phyloP scores from a whole-genome alignment of 2,113 vertebrate genomes.

The Eupsittula cactorum region DNA sequence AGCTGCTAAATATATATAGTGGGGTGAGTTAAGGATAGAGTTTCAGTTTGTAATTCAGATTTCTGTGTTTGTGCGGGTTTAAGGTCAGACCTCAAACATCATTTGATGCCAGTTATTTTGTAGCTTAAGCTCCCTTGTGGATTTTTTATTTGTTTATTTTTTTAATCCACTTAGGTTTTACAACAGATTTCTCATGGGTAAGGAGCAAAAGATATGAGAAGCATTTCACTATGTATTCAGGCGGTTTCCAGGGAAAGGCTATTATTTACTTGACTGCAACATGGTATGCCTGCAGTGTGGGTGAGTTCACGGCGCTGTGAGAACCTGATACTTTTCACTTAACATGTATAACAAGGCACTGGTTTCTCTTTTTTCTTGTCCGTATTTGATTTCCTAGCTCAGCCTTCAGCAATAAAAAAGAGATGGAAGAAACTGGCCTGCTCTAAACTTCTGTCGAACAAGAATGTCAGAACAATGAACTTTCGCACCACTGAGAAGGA shows the following conservation, averaged over 20 bases:
- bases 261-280: conserved; percentile 12
- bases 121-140: not conserved
- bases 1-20: not conserved
- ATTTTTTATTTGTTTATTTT: conserved; percentile 41
- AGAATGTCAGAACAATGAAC: not conserved
- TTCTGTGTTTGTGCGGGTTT: not conserved
- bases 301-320: not conserved
- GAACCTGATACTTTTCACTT: not conserved
- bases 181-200: conserved; percentile 38
- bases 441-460: not conserved
- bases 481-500: not conserved
- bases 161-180: not conserved
- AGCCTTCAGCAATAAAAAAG: not conserved
- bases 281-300: not conserved
- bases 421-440: not conserved
- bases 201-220: conserved; percentile 13
- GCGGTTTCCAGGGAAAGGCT: not conserved
- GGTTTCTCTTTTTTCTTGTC: not conserved
- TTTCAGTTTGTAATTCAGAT: not conserved
- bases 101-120: conserved; percentile 18
- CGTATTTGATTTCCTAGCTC: not conserved
- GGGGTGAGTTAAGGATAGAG: not conserved
- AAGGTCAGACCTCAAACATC: conserved; percentile 17
- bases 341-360: not conserved
- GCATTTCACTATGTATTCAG: conserved; percentile 10